Evolutionary conservation across 2,888 invertebrate species (phyloP).

Genomic region (Noctua janthina): DNA sequence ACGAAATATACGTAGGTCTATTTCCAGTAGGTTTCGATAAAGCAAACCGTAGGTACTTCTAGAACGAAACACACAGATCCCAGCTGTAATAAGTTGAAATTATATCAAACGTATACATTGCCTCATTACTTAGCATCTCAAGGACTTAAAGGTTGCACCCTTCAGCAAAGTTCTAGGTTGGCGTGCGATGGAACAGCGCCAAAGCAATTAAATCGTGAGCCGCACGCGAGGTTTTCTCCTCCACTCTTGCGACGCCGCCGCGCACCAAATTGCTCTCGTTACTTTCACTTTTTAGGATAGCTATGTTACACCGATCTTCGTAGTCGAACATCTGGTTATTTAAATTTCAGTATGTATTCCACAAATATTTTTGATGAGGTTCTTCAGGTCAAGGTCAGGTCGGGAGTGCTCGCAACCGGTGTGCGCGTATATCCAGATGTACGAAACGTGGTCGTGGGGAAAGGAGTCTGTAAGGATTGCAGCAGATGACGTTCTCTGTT

Average conservation of each 20-base stretch:
- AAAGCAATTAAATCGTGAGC: conserved; percentile 87
- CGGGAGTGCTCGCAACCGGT: background rate
- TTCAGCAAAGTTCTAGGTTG: conserved; percentile 66
- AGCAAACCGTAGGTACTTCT: background rate
- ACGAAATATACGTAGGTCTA: background rate
- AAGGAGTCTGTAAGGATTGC: too few relatives aligned
- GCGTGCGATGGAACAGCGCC: conserved; percentile 83
- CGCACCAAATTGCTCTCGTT: conserved; percentile 79
- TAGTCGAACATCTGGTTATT: conserved; percentile 53
- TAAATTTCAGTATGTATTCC: conserved; percentile 34
- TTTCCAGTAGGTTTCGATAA: background rate
- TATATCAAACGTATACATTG: conserved; percentile 12
- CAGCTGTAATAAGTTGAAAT: conserved; percentile 3
- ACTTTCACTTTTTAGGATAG: conserved; percentile 82
- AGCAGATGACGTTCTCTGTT: background rate
- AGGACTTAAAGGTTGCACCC: conserved; percentile 49
- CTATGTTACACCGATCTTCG: conserved; percentile 50
- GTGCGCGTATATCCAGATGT: background rate
- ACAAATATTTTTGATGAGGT: background rate
- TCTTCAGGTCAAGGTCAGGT: background rate
- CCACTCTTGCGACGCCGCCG: conserved; percentile 67
- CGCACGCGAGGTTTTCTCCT: conserved; percentile 75
- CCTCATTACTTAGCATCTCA: conserved; percentile 46
- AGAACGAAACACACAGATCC: background rate
- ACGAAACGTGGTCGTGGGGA: too few relatives aligned